A percentile compares a stretch with the other conserved stretches of the same genome.
Conservation (phyloP, 2,888 invertebrate genomes). For the Chelonus formosanus region DNA sequence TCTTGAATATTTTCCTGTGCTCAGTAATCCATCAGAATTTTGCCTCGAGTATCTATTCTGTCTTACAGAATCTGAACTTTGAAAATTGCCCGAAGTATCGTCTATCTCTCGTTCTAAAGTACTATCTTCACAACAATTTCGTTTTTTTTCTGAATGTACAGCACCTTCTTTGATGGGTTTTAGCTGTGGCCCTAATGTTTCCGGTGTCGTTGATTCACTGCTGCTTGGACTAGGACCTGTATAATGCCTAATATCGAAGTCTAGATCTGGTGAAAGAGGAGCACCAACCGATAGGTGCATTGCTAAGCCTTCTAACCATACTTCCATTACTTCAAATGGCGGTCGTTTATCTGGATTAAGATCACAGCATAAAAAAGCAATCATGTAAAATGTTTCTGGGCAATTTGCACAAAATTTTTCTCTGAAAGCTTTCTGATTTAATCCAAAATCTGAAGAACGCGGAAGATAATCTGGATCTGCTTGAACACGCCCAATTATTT, state of each 20-base stretch:
- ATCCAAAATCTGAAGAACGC: conserved; percentile 88
- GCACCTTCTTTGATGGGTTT: conserved; percentile 70
- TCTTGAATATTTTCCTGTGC: conserved; percentile 45
- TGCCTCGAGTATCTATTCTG: conserved; percentile 47
- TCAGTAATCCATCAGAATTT: conserved; percentile 40
- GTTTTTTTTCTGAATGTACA: conserved; percentile 59
- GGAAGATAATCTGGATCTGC: conserved; percentile 96
- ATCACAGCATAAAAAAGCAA: conserved; percentile 91
- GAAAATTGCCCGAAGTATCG: conserved; percentile 38
- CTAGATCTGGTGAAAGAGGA: conserved; percentile 73
- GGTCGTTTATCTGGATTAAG: conserved; percentile 91
- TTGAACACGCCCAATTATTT: conserved; percentile 94
- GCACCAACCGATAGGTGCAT: conserved; percentile 75
- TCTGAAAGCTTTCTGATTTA: conserved; percentile 85
- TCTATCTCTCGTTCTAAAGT: conserved; percentile 58
- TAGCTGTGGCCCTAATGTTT: conserved; percentile 68
- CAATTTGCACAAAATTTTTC: conserved; percentile 87
- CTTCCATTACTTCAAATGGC: conserved; percentile 87
- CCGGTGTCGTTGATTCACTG: conserved; percentile 72
- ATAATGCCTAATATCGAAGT: conserved; percentile 81
- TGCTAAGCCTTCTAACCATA: conserved; percentile 85
- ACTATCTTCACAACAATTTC: conserved; percentile 55
- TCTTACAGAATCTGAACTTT: conserved; percentile 44
- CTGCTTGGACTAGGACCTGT: conserved; percentile 69
- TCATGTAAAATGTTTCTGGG: conserved; percentile 86